Percentiles rank a stretch among this genome's conserved stretches.
Evolutionary conservation across 2,113 vertebrate genomes (phyloP).

Genomic region (Austrofundulus limnaeus): DNA sequence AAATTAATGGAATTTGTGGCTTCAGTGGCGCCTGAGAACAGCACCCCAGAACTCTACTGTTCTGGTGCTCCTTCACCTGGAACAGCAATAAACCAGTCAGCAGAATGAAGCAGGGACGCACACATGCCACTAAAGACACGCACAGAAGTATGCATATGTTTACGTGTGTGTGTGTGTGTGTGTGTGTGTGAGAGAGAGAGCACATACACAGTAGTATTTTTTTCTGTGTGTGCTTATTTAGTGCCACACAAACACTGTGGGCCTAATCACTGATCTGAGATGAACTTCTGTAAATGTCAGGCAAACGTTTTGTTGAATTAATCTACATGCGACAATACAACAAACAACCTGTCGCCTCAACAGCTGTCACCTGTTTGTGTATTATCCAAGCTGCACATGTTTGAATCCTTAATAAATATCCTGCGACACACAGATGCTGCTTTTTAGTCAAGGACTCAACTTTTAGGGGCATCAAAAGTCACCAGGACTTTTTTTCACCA

Average conservation of each 20-base stretch:
- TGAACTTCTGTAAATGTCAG: not conserved
- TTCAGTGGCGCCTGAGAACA: slow-evolving; percentile 75
- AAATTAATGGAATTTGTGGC: slow-evolving; percentile 73
- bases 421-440: not conserved
- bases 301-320: not conserved
- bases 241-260: slow-evolving; percentile 2
- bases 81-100: slow-evolving; percentile 69
- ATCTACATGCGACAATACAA: not conserved
- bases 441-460: not conserved
- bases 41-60: slow-evolving; percentile 67
- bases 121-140: not conserved
- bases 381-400: slow-evolving; percentile 5
- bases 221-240: not conserved
- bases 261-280: slow-evolving; percentile 13
- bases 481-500: too few relatives aligned
- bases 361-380: not conserved
- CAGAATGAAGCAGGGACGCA: slow-evolving; percentile 48
- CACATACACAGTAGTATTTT: not conserved
- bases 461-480: not conserved
- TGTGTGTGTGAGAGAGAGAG: not conserved
- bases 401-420: not conserved
- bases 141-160: slow-evolving; percentile 1
- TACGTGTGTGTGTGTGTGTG: too few relatives aligned
- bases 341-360: not conserved
- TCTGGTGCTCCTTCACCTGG: slow-evolving; percentile 67